A percentile compares a stretch with the other conserved stretches of the same genome.
These are phyloP conservation scores for Jaculus jaculus DNA, from an alignment of 2,113 vertebrate genomes.

Conservation along the genomic window DNA sequence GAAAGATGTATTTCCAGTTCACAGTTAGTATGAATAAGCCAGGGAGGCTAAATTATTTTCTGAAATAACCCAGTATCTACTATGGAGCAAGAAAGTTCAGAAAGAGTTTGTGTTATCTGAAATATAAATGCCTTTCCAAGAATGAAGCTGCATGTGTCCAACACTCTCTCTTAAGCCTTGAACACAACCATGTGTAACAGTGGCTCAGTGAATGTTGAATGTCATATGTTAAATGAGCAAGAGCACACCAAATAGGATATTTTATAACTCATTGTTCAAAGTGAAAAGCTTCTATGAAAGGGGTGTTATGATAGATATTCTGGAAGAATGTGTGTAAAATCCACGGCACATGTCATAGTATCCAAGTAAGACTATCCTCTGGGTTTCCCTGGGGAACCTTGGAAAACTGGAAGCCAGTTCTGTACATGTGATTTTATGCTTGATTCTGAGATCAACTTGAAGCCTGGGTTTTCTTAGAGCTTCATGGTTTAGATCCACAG, in stretches of 20 bases:
- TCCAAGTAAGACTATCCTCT: neutral
- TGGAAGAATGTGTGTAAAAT: neutral
- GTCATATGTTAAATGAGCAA: neutral
- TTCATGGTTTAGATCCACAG: neutral
- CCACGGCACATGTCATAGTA: neutral
- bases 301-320: neutral
- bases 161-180: neutral
- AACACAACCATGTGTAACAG: neutral
- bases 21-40: neutral
- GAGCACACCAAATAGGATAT: neutral
- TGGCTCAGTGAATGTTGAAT: neutral
- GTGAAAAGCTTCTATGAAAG: neutral
- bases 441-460: neutral
- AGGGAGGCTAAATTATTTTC: constrained; percentile 6
- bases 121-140: neutral
- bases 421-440: neutral
- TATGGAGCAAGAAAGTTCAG: neutral
- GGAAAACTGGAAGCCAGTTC: neutral
- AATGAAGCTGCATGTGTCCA: neutral
- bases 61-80: neutral
- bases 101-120: neutral
- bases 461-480: neutral
- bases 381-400: neutral
- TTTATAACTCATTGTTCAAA: constrained; percentile 10
- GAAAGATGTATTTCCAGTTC: neutral